Evolutionary conservation across 2,888 invertebrate genomes (phyloP).

Genomic region (Amiota minor): DNA sequence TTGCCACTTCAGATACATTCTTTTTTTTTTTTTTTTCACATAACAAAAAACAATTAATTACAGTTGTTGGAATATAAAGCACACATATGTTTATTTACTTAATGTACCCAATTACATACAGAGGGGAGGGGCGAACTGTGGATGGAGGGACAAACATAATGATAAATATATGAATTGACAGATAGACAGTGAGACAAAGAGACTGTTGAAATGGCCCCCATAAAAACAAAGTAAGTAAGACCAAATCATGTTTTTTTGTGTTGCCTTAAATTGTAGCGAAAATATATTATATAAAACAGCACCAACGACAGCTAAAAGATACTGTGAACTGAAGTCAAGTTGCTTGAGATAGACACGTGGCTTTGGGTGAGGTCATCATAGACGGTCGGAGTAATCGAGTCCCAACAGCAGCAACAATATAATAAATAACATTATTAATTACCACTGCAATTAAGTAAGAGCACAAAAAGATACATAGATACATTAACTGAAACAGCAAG

Average conservation of each 20-base stretch:
- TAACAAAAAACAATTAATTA: constrained; percentile 64
- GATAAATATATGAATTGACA: constrained; percentile 6
- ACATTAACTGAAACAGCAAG: no score
- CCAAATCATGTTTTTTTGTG: not conserved
- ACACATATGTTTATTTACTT: constrained; percentile 69
- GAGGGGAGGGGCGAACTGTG: constrained; percentile 32
- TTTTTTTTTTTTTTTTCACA: not conserved
- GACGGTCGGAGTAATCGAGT: constrained; percentile 32
- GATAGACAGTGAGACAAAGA: constrained; percentile 33
- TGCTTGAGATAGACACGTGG: constrained; percentile 31
- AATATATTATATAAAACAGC: no score
- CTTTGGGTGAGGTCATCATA: constrained; percentile 69
- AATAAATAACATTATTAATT: constrained; percentile 68
- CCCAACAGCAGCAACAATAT: constrained; percentile 37
- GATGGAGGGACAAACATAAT: not conserved
- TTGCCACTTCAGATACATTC: not conserved
- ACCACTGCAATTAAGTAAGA: constrained; percentile 68
- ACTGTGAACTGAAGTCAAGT: not conserved
- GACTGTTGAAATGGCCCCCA: constrained; percentile 47
- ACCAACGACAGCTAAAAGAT: not conserved
- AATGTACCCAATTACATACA: constrained; percentile 69
- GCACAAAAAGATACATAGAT: constrained; percentile 44
- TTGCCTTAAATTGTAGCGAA: no score
- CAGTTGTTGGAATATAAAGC: constrained; percentile 46
- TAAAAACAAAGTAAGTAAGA: not conserved